Base-by-base conservation (phyloP, 2,113 vertebrate species). In the Leucosticte australis region DNA sequence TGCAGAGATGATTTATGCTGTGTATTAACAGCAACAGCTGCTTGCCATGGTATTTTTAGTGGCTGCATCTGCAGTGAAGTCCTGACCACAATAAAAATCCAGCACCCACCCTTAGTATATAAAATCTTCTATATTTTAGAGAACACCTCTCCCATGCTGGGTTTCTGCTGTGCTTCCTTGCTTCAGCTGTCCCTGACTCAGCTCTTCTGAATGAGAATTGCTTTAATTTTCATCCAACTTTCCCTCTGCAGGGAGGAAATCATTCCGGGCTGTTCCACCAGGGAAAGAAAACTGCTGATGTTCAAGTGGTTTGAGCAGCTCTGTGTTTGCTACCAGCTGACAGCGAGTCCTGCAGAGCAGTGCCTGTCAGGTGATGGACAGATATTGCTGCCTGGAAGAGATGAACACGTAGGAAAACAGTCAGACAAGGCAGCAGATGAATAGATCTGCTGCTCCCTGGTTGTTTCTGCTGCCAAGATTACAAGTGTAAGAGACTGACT, bases 391-490 rank as follows among this genome's bases (percentile, higher is more conserved):
- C n/a, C 64, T 69, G 50, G 28, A 73, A 59, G 62, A 35, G 37
- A 87, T 11, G 87, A 60, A 39, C 37, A 93, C 3, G 5, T 11
- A 62, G 88, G 63, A 87, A 84, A 82, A 21, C 49, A 78, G 56
- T 33, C 74, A 93, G 82, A 21, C 50, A 77, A 46, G 47, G 28
- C 83, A 57, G 84, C 17, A 90, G 88, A 83, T 77, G 14, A 80
- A 70, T 70, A 77, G 86, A 83, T 81, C 64, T 83, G 46, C 75
- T 83, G 59, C 50, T 88, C 33, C 39, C 55, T 70, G 76, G 47
- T 75, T 83, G 73, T 59, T 89, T 77, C 86, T 77, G 90, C 88
- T 81, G 92, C 56, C 91, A 81, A 42, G 63, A 90, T 26, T 94
- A 13, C 41, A 87, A 80, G 76, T 67, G 56, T 80, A 67, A 65